Base-by-base conservation (phyloP, 1,140 invertebrate genomes). In the Lucilia sericata region DNA sequence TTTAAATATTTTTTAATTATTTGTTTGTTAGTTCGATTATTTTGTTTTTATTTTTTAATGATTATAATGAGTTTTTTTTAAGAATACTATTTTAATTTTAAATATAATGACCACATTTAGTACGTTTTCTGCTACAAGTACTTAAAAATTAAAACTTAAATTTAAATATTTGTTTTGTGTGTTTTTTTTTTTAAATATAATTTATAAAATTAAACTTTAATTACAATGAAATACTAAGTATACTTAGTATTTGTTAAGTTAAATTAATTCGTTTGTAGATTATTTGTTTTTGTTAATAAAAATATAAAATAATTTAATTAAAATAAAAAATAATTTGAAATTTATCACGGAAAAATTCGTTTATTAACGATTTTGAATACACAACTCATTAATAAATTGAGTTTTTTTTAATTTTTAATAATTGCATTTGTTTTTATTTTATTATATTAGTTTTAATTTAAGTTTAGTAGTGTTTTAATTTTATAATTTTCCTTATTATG, bases 301-400 rank as follows among this genome's bases (percentile, higher is more conserved):
- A 30, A 42, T 0, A 42, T 42, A 42, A 42, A 42, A 42, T 42
- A 42, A 42, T 42, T 42, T 19, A 70, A 70, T 25, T 25, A 25
- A 25, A 25, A 17, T n/a, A 14, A 60, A 70, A 21, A 70, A 70
- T 70, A 70, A 70, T 70, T 70, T 70, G n/a, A 70, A 70, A 25
- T 70, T 70, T 70, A 70, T 70, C 65, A 70, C 65, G 19, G 10
- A 70, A 70, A 30, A 70, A 70, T 70, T 70, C 65, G 65, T 21
- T 70, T n/a, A n/a, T 70, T 70, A 19, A 10, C 65, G 65, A 70
- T 70, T 60, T 70, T 70, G 65, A 19, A 70, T 70, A 12, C 17
- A 30, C 17, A 70, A 21, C 19, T 21, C 19, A 9, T 19, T 21
- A 21, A 3, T 19, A 21, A 25, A 70, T 70, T 25, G 65, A 21